Evolutionary conservation across 2,113 vertebrate species (phyloP), one percentile per base, ranked within the genome.

Genomic region (Glaucidium brasilianum): DNA sequence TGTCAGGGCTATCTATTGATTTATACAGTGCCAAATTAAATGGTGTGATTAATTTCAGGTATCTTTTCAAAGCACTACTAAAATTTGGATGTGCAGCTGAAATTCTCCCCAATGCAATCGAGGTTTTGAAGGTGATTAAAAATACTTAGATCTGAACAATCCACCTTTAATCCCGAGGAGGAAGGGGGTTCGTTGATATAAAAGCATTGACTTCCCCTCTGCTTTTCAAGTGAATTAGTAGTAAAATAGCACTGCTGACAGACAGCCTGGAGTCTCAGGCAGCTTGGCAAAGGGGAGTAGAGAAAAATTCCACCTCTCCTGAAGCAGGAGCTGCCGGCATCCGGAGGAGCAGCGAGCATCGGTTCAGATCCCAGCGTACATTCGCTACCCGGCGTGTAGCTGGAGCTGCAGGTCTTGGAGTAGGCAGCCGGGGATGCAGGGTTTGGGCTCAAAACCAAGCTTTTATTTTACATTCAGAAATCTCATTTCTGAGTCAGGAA

Each of bases 361-460:
- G 10, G 26, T 45, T 52, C 35, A 15, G 58, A 5, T 22, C 3
- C 1, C 6, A 1, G 21, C 17, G 17, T 9, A 2, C 14, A 16
- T 27, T 47, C 8, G 2, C 55, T 32, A 2, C 37, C 5, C 11
- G 6, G 52, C 0, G 1, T 18, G 21, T 32, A 10, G 63, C 29
- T 76, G 50, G 50, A 15, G 30, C 41, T 69, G 32, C 19, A 23
- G 43, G 5, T 22, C 49, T 27, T 37, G 55, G 26, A 34, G 22
- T 5, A 30, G 25, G 37, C 7, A 13, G 6, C 49, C 39, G 37
- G 43, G 35, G 35, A 1, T 52, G 78, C 72, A 58, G 53, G 5
- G 2, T 16, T 53, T 66, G 71, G 72, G 53, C 37, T 77, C 29
- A 6, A 47, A 27, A 76, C 9, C 4, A 20, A 4, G 3, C 26